Evolutionary conservation across 2,888 invertebrate genomes (phyloP).

Genomic region (Diloba caeruleocephala): DNA sequence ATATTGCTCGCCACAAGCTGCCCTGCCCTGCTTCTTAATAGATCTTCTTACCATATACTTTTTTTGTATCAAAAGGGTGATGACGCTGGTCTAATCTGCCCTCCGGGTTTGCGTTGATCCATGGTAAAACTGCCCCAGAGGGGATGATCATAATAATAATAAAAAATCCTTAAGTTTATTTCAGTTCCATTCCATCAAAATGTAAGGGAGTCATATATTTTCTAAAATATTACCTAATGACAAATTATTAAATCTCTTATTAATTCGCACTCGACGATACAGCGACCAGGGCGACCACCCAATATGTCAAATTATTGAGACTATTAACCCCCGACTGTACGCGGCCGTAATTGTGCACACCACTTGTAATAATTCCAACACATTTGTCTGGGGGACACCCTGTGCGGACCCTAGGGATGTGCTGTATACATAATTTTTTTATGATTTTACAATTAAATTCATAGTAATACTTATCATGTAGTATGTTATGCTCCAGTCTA

Average conservation of each 20-base stretch:
- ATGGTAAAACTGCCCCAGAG: too few relatives aligned
- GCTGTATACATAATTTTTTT: neutral
- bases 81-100: too few relatives aligned
- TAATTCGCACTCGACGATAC: slow-evolving; percentile 16
- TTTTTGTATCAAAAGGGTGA: too few relatives aligned
- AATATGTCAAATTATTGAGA: slow-evolving; percentile 72
- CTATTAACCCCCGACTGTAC: slow-evolving; percentile 56
- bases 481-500: too few relatives aligned
- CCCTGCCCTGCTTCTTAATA: too few relatives aligned
- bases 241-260: slow-evolving; percentile 39
- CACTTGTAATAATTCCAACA: slow-evolving; percentile 43
- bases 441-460: neutral
- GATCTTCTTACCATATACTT: too few relatives aligned
- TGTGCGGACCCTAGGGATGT: slow-evolving; percentile 46
- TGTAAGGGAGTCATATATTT: too few relatives aligned
- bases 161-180: too few relatives aligned
- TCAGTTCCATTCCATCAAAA: too few relatives aligned
- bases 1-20: too few relatives aligned
- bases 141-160: too few relatives aligned
- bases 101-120: too few relatives aligned
- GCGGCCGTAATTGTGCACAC: slow-evolving; percentile 49
- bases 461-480: neutral
- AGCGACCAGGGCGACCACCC: slow-evolving; percentile 48
- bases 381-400: slow-evolving; percentile 57
- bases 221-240: slow-evolving; percentile 27